Evolutionary conservation across 2,113 vertebrate genomes (phyloP).

Genomic region (Salvelinus alpinus): DNA sequence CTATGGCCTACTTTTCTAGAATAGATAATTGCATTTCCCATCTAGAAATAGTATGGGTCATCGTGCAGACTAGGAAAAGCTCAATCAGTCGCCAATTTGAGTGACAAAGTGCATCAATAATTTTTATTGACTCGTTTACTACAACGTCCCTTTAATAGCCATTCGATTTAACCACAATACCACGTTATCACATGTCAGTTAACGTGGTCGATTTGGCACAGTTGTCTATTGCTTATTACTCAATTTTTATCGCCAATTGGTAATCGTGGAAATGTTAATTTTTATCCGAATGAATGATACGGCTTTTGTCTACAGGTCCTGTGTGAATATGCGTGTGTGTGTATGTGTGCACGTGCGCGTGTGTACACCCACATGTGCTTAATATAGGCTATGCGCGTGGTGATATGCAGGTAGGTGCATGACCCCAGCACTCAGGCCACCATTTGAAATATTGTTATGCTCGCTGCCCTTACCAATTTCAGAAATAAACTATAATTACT

Average conservation of each 20-base stretch:
- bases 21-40: too few species aligned
- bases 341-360: background rate
- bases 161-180: background rate
- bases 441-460: background rate
- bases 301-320: background rate
- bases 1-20: background rate
- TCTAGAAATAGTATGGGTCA: too few species aligned
- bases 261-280: background rate
- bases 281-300: background rate
- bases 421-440: constrained; percentile 14
- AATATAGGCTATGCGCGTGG: constrained; percentile 1
- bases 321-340: background rate
- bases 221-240: background rate
- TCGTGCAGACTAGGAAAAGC: too few species aligned
- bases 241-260: too few species aligned
- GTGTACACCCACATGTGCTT: background rate
- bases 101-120: too few species aligned
- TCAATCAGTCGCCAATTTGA: too few species aligned
- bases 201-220: background rate
- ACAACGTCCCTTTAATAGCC: background rate
- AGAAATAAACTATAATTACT: constrained; percentile 26
- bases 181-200: background rate
- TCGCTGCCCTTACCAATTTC: constrained; percentile 21
- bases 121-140: background rate
- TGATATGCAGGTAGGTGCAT: constrained; percentile 27